These are phyloP conservation scores for Apostichopus californicus DNA, from an alignment of 35 echinoderm and acorn worm species.

Conservation along the genomic window DNA sequence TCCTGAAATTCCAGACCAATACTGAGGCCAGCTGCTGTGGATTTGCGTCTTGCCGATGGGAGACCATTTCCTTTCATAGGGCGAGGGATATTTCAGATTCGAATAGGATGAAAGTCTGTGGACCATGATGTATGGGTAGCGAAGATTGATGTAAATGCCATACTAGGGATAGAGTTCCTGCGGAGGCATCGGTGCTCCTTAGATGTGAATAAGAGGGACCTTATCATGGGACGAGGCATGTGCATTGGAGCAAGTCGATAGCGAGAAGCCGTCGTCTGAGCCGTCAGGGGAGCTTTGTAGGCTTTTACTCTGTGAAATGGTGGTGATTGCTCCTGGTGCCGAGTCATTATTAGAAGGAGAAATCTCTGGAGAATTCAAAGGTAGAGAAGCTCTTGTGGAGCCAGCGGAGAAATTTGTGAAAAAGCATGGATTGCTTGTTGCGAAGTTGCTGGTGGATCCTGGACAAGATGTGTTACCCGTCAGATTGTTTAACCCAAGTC, in stretches of 20 bases:
- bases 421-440: background rate
- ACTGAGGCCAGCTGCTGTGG: no score
- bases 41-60: no score
- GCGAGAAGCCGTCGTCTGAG: background rate
- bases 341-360: background rate
- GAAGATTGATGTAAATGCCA: background rate
- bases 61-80: no score
- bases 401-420: conserved; percentile 15
- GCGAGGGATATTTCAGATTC: no score
- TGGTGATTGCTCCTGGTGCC: conserved; percentile 1
- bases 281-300: background rate
- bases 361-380: background rate
- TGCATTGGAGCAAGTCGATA: background rate
- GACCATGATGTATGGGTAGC: conserved; percentile 53
- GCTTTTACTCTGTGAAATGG: background rate
- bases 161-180: background rate
- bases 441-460: background rate
- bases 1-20: no score
- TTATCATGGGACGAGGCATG: background rate
- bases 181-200: background rate
- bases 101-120: background rate
- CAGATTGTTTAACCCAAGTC: conserved; percentile 18
- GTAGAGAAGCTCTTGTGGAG: conserved; percentile 4
- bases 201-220: background rate
- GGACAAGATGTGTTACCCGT: background rate